Evolutionary conservation across 2,888 invertebrate genomes (phyloP).

Genomic region (Neelides folsomi): DNA sequence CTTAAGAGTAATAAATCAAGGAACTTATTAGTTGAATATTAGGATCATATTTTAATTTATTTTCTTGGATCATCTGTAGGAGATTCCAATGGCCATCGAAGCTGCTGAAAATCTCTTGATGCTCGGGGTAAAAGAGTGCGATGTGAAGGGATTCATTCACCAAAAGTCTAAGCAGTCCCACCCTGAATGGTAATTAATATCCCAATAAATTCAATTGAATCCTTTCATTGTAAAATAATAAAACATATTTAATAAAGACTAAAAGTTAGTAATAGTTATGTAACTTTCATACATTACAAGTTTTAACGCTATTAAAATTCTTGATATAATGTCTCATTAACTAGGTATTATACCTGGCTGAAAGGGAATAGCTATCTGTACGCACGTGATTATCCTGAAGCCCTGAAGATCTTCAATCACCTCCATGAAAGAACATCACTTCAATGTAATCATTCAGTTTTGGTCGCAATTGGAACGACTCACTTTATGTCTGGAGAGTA

Average conservation of each 20-base stretch:
- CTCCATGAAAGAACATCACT: constrained; percentile 53
- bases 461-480: constrained; percentile 57
- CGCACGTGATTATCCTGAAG: constrained; percentile 53
- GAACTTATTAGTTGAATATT: too few species aligned
- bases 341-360: constrained; percentile 37
- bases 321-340: too few species aligned
- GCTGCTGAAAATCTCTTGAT: constrained; percentile 58
- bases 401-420: constrained; percentile 51
- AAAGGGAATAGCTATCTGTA: constrained; percentile 47
- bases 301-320: too few species aligned
- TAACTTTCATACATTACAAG: too few species aligned
- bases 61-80: constrained; percentile 37
- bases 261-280: too few species aligned
- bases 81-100: constrained; percentile 60
- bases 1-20: constrained; percentile 51
- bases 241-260: too few species aligned
- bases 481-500: constrained; percentile 59
- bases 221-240: background rate
- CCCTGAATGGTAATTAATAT: constrained; percentile 42
- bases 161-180: constrained; percentile 42
- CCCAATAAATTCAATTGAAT: too few species aligned
- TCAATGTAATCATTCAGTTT: constrained; percentile 52
- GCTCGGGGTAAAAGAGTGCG: constrained; percentile 57
- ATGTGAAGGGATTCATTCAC: constrained; percentile 58
- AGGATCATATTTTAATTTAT: too few species aligned